A percentile compares a stretch with the other conserved stretches of the same genome.
phyloP scores from a whole-genome alignment of 2,113 vertebrate species.

The Edolisoma coerulescens region DNA sequence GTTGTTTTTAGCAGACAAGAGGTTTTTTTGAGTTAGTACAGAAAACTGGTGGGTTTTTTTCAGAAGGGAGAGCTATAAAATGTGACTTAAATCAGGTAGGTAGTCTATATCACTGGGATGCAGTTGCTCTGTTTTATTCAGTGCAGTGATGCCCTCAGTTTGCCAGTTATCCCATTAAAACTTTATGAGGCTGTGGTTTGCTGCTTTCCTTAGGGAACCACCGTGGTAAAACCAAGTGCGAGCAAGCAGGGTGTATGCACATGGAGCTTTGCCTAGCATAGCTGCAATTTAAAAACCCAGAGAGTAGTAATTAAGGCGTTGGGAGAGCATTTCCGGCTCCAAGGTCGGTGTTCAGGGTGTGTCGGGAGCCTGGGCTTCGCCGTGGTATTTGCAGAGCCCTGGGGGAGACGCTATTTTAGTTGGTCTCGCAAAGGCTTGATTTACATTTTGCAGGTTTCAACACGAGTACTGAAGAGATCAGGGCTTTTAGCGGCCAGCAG shows the following conservation, averaged over 20 bases:
- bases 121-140: background rate
- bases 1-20: background rate
- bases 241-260: rapidly evolving
- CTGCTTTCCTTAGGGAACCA: background rate
- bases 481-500: conserved; percentile 55
- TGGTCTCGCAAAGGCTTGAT: conserved; percentile 67
- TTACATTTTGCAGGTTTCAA: conserved; percentile 76
- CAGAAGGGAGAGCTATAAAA: background rate
- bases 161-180: background rate
- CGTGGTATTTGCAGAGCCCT: conserved; percentile 71
- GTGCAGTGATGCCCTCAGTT: background rate
- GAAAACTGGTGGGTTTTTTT: background rate
- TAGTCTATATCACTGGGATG: background rate
- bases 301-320: background rate
- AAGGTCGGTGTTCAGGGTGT: background rate
- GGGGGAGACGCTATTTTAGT: conserved; percentile 74
- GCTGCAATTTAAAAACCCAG: background rate
- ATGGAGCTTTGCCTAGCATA: background rate
- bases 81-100: background rate
- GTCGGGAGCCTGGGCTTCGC: conserved; percentile 20
- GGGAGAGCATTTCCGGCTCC: background rate
- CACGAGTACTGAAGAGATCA: conserved; percentile 43
- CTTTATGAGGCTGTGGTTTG: background rate
- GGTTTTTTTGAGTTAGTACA: background rate
- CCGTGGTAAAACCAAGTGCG: background rate